Evolutionary conservation across 2,113 vertebrate species (phyloP), one percentile per base, ranked within the genome.

Genomic region (Mustela nigripes): DNA sequence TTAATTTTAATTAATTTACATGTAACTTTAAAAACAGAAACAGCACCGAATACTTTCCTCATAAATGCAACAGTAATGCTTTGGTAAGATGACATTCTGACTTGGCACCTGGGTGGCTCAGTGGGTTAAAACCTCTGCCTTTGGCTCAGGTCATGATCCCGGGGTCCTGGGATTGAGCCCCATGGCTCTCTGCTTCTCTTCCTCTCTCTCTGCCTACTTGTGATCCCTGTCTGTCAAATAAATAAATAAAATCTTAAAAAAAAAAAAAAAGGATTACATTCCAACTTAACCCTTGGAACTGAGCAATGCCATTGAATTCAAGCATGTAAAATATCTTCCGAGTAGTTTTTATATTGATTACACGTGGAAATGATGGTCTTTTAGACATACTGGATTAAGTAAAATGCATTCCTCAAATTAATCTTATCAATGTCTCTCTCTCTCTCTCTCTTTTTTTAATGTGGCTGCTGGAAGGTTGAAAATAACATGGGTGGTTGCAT

Each of bases 401-500:
- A 24, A 94, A 94, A n/a, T n/a, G 6, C 11, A 48, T 48, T 42
- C 14, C 78, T 95, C 60, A 53, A 56, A 45, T 45, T 56, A 74
- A 50, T 76, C 56, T 74, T 36, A 78, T 21, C 28, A 2, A 3
- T 79, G 73, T 83, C 58, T 56, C 16, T 53, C 53, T 16, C 24
- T 88, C 56, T 71, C 28, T 73, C 19, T 39, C 7, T 73, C 2
- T 73, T 22, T 22, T 73, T 56, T 56, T 6, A 18, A 58, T 3
- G 19, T 69, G 58, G 60, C 26, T 63, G 5, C 39, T 22, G 3
- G 5, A 33, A 95, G 62, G 69, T 71, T 79, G 42, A 26, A 78
- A 69, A 48, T 53, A 48, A 67, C 26, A 4, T 0, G 0, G 2
- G 1, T 15, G 14, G n/a, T 45, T 4, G n/a, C 12, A 22, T 3